Conservation (phyloP, 1,140 invertebrate species). For the Anthonomus grandis region DNA sequence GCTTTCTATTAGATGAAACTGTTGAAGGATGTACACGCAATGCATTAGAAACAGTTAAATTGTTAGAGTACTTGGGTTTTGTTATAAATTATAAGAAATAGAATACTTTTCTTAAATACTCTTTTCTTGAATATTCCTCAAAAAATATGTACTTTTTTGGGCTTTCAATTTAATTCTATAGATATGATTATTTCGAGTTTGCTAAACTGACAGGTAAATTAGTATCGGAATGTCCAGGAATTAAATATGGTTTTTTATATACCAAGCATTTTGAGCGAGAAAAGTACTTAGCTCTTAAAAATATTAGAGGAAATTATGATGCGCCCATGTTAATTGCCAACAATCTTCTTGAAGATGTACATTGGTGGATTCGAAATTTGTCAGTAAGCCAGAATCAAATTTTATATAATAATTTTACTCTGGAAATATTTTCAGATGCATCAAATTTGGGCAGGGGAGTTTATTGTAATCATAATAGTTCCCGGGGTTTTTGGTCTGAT, state of each 20-base stretch:
- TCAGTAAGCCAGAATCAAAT: background rate
- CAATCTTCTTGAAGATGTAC: background rate
- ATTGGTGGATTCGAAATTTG: background rate
- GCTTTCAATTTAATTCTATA: background rate
- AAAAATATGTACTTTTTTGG: background rate
- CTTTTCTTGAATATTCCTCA: no score
- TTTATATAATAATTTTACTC: background rate
- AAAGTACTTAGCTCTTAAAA: constrained; percentile 1
- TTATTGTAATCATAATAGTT: constrained; percentile 21
- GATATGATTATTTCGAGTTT: background rate
- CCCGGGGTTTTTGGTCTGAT: constrained; percentile 31
- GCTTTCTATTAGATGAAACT: background rate
- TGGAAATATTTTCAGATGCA: constrained; percentile 37
- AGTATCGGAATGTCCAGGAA: background rate
- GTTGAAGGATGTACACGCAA: background rate
- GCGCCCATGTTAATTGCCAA: background rate
- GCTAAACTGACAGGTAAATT: background rate
- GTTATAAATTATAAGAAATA: background rate
- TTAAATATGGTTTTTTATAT: background rate
- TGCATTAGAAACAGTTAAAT: background rate
- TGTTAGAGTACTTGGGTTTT: background rate
- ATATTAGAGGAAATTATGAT: background rate
- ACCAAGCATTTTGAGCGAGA: background rate
- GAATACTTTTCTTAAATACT: background rate
- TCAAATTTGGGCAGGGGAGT: constrained; percentile 35